Evolutionary conservation across 2,888 invertebrate species (phyloP).

Genomic region (Heliconius charithonia): DNA sequence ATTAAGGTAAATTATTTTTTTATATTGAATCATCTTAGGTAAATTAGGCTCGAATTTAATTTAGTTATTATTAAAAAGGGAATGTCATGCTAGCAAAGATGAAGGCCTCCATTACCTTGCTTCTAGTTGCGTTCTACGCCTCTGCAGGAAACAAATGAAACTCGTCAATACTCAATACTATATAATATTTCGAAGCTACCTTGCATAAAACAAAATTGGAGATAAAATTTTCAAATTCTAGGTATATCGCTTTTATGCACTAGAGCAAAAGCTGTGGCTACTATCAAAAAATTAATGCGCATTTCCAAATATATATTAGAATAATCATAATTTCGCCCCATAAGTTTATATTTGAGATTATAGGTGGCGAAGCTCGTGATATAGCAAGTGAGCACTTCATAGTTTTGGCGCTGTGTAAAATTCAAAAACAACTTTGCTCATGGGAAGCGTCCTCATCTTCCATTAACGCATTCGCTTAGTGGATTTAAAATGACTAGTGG

Average conservation of each 20-base stretch:
- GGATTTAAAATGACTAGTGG: conserved; percentile 79
- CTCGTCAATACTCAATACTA: conserved; percentile 46
- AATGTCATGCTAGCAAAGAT: conserved; percentile 44
- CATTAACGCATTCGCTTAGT: conserved; percentile 80
- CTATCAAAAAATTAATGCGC: conserved; percentile 44
- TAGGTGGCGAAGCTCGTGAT: conserved; percentile 68
- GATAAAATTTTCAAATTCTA: conserved; percentile 42
- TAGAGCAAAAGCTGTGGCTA: conserved; percentile 47
- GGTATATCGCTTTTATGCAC: conserved; percentile 45
- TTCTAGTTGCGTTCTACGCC: conserved; percentile 46
- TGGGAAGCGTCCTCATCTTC: conserved; percentile 82
- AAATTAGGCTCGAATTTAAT: conserved; percentile 28
- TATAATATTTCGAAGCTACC: conserved; percentile 44
- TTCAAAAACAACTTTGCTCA: conserved; percentile 73
- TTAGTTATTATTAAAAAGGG: conserved; percentile 30
- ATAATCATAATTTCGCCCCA: conserved; percentile 44
- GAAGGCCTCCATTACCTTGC: conserved; percentile 46
- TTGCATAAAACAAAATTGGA: conserved; percentile 46
- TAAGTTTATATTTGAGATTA: conserved; percentile 42
- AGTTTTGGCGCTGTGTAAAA: conserved; percentile 68
- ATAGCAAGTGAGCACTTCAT: conserved; percentile 68
- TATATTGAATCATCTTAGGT: conserved; percentile 17
- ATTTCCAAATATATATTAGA: conserved; percentile 35
- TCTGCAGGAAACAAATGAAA: conserved; percentile 47
- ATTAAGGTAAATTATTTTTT: background rate